Percentiles rank a stretch among this genome's conserved stretches.
Conservation (phyloP, 2,797 vertebrate genomes). For the Coilia nasus region DNA sequence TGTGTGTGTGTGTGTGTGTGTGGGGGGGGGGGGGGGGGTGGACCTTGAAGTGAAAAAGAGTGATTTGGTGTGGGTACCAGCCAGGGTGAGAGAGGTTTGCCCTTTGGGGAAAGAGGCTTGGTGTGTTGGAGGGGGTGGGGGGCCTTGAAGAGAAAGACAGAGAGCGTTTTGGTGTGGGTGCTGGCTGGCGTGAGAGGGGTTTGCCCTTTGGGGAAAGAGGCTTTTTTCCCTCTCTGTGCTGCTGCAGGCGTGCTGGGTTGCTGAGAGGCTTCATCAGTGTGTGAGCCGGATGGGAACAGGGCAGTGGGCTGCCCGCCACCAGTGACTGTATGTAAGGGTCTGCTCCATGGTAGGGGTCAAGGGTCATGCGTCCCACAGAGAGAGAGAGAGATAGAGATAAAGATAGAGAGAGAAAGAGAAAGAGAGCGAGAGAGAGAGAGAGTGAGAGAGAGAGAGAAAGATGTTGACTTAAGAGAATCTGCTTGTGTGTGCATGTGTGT, state of each 20-base stretch:
- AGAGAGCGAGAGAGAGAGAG: neutral
- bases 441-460: conserved; percentile 26
- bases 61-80: too few species aligned
- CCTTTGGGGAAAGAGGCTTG: neutral
- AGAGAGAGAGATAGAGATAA: conserved; percentile 22
- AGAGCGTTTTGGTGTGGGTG: too few species aligned
- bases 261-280: neutral
- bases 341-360: neutral
- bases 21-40: neutral
- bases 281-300: neutral
- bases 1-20: neutral
- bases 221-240: neutral
- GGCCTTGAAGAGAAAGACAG: too few species aligned
- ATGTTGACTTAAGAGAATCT: neutral
- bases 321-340: too few species aligned
- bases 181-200: neutral
- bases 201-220: neutral
- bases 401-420: neutral
- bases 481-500: conserved; percentile 9
- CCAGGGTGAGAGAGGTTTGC: neutral
- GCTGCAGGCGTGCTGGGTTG: neutral
- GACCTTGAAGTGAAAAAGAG: too few species aligned
- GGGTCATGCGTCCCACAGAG: neutral
- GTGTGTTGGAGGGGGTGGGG: neutral
- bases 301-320: neutral